These are phyloP conservation scores for Pseudochirops corinnae DNA, from an alignment of 2,797 vertebrate genomes.

Conservation along the genomic window DNA sequence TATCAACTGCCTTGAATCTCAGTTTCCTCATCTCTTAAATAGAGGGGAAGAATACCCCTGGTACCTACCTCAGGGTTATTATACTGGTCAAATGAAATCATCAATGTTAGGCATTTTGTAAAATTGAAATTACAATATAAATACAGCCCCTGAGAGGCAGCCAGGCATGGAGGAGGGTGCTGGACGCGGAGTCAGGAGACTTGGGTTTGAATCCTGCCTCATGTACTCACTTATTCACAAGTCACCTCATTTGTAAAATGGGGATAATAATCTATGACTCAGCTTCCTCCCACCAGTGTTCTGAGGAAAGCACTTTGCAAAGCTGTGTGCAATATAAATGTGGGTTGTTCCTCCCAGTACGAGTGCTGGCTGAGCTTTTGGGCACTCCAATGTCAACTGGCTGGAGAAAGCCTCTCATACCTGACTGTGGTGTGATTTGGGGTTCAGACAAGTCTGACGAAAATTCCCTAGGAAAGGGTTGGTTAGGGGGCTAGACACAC, in stretches of 20 bases:
- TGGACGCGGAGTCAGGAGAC: background rate
- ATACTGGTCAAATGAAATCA: background rate
- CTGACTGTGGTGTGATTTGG: slow-evolving; percentile 1
- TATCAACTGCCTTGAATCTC: background rate
- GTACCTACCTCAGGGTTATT: background rate
- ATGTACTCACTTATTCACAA: background rate
- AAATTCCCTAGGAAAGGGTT: background rate
- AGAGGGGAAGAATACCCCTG: background rate
- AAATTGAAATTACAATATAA: background rate
- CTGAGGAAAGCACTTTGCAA: background rate
- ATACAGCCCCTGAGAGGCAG: background rate
- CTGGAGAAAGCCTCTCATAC: background rate
- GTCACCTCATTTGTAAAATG: background rate
- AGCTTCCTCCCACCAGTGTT: background rate
- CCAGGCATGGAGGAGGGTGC: background rate
- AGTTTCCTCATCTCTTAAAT: background rate
- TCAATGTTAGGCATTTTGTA: background rate
- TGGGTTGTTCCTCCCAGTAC: background rate
- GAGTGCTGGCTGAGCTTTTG: background rate
- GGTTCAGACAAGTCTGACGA: slow-evolving; percentile 9
- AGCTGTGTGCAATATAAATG: background rate
- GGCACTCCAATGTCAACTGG: background rate
- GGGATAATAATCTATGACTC: background rate
- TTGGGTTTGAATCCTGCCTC: background rate
- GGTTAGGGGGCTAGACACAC: background rate